Conservation (phyloP, 2,113 vertebrate genomes). For the Amazona vittata region DNA sequence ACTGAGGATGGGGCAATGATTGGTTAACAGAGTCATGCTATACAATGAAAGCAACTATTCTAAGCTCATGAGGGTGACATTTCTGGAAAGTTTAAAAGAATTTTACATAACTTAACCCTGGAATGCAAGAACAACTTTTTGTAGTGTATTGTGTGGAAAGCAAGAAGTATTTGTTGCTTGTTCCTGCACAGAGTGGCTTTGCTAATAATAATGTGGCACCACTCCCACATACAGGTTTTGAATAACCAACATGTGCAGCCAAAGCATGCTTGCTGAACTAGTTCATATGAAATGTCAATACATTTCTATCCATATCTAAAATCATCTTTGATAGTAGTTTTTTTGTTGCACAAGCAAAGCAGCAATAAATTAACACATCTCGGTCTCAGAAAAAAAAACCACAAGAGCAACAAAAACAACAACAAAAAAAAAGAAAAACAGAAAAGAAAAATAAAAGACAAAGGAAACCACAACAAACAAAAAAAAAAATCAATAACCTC, state of each 20-base stretch:
- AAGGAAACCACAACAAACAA: background rate
- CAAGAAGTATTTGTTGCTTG: background rate
- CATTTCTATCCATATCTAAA: background rate
- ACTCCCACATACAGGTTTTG: background rate
- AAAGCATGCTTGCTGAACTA: background rate
- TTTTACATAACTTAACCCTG: background rate
- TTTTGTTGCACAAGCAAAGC: background rate
- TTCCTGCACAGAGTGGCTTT: background rate
- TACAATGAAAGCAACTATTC: background rate
- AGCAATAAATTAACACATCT: background rate
- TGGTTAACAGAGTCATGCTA: background rate
- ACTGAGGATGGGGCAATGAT: background rate
- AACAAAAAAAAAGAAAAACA: background rate
- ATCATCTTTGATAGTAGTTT: background rate
- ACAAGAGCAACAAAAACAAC: background rate
- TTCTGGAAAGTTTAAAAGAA: background rate
- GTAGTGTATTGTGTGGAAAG: background rate
- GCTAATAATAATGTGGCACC: background rate
- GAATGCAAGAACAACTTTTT: background rate
- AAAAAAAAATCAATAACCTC: background rate
- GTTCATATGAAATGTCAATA: background rate
- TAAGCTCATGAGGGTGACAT: background rate
- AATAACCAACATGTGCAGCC: background rate
- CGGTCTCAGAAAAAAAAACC: background rate
- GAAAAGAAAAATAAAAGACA: background rate